phyloP scores from a whole-genome alignment of 1,140 invertebrate species.

The Hestina assimilis region DNA sequence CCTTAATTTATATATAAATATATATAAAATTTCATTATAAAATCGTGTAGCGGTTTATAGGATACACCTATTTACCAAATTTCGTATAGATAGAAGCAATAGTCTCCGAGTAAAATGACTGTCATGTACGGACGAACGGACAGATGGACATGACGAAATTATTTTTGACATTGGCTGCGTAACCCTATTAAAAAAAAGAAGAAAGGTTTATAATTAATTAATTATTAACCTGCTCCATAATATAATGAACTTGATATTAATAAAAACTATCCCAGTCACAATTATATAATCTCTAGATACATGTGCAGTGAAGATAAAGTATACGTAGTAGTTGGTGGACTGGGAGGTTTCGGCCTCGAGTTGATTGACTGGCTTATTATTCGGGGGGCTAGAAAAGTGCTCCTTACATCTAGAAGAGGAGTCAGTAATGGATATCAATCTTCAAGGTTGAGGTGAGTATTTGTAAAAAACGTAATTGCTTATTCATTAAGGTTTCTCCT shows the following conservation, averaged over 20 bases:
- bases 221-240: too few species aligned
- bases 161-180: too few species aligned
- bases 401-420: constrained; percentile 89
- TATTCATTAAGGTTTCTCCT: background rate
- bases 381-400: constrained; percentile 87
- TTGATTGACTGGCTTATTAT: constrained; percentile 91
- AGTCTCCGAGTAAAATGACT: too few species aligned
- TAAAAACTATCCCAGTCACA: background rate
- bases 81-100: too few species aligned
- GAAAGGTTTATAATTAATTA: background rate
- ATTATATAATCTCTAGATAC: constrained; percentile 40
- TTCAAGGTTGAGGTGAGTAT: constrained; percentile 77
- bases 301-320: constrained; percentile 72
- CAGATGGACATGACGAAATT: too few species aligned
- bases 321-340: constrained; percentile 84
- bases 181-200: too few species aligned
- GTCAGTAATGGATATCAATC: constrained; percentile 89
- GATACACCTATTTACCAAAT: too few species aligned
- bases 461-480: background rate
- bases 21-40: too few species aligned
- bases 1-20: too few species aligned
- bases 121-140: too few species aligned
- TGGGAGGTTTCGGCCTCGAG: constrained; percentile 94
- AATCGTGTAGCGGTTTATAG: too few species aligned
- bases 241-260: too few species aligned